phyloP scores from a whole-genome alignment of 2,113 vertebrate genomes.

The Oceanites oceanicus region DNA sequence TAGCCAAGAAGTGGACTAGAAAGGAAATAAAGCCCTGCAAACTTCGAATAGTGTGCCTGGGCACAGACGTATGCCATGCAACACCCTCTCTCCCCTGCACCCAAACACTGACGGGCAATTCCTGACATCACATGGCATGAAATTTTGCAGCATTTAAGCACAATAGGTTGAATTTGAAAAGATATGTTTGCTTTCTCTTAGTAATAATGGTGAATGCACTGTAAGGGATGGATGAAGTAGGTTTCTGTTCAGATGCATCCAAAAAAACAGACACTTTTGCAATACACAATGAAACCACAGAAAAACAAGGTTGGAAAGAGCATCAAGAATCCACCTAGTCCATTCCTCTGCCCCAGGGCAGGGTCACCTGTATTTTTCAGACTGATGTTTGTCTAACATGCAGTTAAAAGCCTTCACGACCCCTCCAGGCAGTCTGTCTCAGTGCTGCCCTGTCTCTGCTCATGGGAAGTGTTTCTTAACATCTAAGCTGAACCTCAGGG shows the following conservation, averaged over 20 bases:
- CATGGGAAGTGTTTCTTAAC: neutral
- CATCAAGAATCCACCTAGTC: neutral
- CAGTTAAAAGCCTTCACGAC: neutral
- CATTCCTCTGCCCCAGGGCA: neutral
- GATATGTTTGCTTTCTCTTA: neutral
- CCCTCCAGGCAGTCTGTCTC: neutral
- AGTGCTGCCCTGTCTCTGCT: neutral
- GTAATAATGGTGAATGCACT: neutral
- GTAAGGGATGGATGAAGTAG: neutral
- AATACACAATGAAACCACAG: neutral
- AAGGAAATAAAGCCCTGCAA: neutral
- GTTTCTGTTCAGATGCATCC: neutral
- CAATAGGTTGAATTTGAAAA: neutral
- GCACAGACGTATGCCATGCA: accelerated
- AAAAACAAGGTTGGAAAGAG: neutral
- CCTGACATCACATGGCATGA: neutral
- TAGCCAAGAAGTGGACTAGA: neutral
- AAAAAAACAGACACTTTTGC: neutral
- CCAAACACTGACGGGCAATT: neutral
- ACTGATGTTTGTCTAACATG: neutral
- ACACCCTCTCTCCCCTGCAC: neutral
- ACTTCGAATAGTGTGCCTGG: accelerated
- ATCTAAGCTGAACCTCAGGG: neutral
- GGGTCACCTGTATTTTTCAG: neutral
- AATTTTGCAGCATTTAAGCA: neutral